Base-by-base conservation (phyloP, 2,888 invertebrate species). In the Morpho achilles region DNA sequence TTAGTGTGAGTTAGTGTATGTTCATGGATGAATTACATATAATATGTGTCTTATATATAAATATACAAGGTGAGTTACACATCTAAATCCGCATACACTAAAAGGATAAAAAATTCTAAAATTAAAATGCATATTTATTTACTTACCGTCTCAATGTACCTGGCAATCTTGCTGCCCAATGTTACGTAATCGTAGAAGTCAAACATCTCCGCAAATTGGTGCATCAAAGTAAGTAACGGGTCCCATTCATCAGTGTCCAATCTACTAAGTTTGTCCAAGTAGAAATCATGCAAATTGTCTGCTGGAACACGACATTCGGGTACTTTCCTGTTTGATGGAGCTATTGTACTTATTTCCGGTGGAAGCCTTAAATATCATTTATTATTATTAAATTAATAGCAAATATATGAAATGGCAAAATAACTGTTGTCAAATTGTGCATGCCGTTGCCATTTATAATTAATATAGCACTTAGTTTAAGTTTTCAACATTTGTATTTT, bases 91-190 rank as follows among this genome's bases (percentile, higher is more conserved):
- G 16, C 16, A 16, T 16, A 16, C 16, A 16, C 16, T 16, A 16
- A 1, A 16, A 16, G 1, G 16, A 16, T 16, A 16, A 16, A 16
- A 16, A 16, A 16, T 16, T 16, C 1, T 16, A 16, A 1, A 16
- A 16, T 16, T 16, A 16, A 16, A 16, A 16, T 16, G 16, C 16
- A 16, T 16, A 16, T 16, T 16, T 16, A 5, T 10, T 47, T 41
- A 63, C 87, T 84, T 60, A 89, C 89, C 63, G 69, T 66, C 5
- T 89, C 89, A 7, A 88, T 70, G 65, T 83, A 87, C 69, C 71
- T 81, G 1, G 87, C 78, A 32, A 89, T 76, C 66, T 82, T 87
- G 8, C 84, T 72, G 0, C 89, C 89, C 2, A 89, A 67, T 0
- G 69, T 67, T 8, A 67, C 66, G 53, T 77, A 84, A 50, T 88